Evolutionary conservation across 2,113 vertebrate genomes (phyloP), one percentile per base, ranked within the genome.

Genomic region (Romanogobio albipinnatus): DNA sequence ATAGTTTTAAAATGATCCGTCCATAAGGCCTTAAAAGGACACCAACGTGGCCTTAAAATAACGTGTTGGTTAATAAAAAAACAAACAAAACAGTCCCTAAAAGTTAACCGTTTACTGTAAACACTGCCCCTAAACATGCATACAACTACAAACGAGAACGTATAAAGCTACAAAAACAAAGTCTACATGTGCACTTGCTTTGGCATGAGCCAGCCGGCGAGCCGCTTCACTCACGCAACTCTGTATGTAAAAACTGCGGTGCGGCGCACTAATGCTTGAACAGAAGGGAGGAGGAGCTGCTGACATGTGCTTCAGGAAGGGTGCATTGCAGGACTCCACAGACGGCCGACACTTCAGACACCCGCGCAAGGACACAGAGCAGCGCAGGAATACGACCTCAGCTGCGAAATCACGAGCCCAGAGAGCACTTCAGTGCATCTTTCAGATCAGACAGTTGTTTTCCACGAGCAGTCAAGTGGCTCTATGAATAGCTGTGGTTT

Each of bases 231-330:
- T 33, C 39, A 5, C 47, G 47, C 45, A 62, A 36, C 9, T 33
- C 17, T 10, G 22, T 75, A 19, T 17, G 58, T 9, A 56, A 19
- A 19, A 70, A 24, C 17, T 81, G 51, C 47, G 24, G 53, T 29
- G 33, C 53, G 66, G 71, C 62, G 56, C 33, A 77, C 17, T 79
- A 26, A 49, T 53, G 49, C 43, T 80, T 86, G 47, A 76, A 58
- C 62, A 9, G 45, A 19, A 45, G 19, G 75, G 62, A 82, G 91
- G 91, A 84, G 92, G 90, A 87, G 88, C 9, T 53, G 80, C 36
- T 83, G 89, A 86, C 92, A 91, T 89, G 91, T 93, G 91, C 82
- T 89, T 77, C 3, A 77, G 78, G 82, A 84, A 85, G 86, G 78
- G 86, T 29, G 51, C 61, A 29, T 26, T 78, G 86, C 79, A 49